Conservation (phyloP, 1,140 invertebrate genomes). For the Cryptotermes secundus region DNA sequence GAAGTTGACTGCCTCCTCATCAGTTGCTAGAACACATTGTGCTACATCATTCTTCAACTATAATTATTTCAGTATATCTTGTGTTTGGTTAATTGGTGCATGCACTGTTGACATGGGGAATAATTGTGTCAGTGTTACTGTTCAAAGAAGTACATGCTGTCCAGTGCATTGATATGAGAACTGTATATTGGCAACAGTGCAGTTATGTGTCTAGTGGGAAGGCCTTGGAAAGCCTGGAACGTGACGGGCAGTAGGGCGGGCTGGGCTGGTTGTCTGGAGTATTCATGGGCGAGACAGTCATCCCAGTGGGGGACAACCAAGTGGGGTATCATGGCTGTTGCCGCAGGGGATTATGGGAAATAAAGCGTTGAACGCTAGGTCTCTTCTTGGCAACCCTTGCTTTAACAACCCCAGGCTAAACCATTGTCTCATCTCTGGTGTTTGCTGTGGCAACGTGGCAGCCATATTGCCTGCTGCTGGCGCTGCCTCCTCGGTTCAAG, state of each 20-base stretch:
- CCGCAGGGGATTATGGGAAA: conserved; percentile 35
- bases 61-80: no score
- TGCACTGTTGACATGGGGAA: no score
- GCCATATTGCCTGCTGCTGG: conserved; percentile 32
- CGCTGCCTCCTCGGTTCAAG: conserved; percentile 28
- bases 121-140: not conserved
- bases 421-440: not conserved
- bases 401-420: conserved; percentile 24
- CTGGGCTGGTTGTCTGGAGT: conserved; percentile 7
- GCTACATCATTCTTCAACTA: no score
- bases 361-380: conserved; percentile 32
- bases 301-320: conserved; percentile 14
- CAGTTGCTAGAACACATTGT: no score
- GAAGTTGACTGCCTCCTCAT: not conserved
- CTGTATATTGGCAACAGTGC: conserved; percentile 31
- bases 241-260: conserved; percentile 32
- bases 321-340: conserved; percentile 22
- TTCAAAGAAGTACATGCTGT: not conserved
- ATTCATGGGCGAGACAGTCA: conserved; percentile 15
- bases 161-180: not conserved
- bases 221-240: conserved; percentile 32
- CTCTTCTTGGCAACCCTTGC: conserved; percentile 35
- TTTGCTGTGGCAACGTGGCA: conserved; percentile 30
- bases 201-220: conserved; percentile 25
- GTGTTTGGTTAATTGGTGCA: no score